Base-by-base conservation (phyloP, 1,140 invertebrate species). In the Phocides pigmalion region DNA sequence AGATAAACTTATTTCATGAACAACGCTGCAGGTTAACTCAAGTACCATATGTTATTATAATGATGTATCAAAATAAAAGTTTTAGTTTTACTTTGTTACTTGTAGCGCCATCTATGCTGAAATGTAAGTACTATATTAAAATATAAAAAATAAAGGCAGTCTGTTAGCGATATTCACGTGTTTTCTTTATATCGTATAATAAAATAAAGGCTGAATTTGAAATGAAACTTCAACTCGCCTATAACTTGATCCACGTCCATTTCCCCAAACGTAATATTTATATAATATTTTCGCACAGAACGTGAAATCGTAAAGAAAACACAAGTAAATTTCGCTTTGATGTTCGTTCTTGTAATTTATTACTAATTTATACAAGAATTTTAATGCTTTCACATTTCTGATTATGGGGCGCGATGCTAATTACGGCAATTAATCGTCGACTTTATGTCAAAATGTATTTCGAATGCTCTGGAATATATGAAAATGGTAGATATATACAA, bases 351-450 rank as follows among this genome's bases (percentile, higher is more conserved):
- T 51, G 46, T 39, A 63, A 68, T 50, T 58, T 58, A 68, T 68
- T 68, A 51, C 53, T 58, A 68, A 68, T 68, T 68, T 66, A 67
- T 62, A 56, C 65, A 42, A 51, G 35, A 42, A 51, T 51, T 25
- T 51, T 19, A 17, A 12, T 39, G 49, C 32, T 46, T 37, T 22
- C 62, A 51, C 50, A 12, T 37, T 64, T 54, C 35, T 64, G 62
- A 64, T 64, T 56, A 64, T 51, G 22, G 15, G 32, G 56, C 28
- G 62, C 44, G 62, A 56, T 56, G 50, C 17, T 56, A 64, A 64
- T 64, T 64, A 56, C 42, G 44, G 50, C 53, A 64, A 64, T 56
- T 64, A 64, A 47, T 53, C 22, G 14, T 37, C 32, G 42, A 35
- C 49, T 46, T 22, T 6, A 44, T 32, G 54, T 46, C 25, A 16